Evolutionary conservation across 2,113 vertebrate genomes (phyloP), one percentile per base, ranked within the genome.

Genomic region (Hirundichthys speculiger): DNA sequence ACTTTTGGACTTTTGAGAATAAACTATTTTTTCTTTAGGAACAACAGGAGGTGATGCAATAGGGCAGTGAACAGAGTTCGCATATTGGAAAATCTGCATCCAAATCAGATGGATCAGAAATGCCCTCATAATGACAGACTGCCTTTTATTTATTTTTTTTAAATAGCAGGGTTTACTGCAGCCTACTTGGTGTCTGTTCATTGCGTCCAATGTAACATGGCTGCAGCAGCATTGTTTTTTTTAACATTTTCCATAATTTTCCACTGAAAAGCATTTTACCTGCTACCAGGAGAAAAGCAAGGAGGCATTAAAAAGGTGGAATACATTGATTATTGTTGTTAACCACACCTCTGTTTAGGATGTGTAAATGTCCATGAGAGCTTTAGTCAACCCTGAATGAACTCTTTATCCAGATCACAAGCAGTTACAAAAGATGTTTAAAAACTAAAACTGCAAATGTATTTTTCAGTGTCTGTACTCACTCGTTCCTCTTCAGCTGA

Each of bases 401-500:
- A 34, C 30, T 34, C 7, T 34, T 34, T 9, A 43, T 3, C 9
- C 9, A 15, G 14, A n/a, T 43, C n/a, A 43, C 41, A 43, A 16
- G n/a, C n/a, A 3, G n/a, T n/a, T n/a, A n/a, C n/a, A n/a, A n/a
- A 43, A 42, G n/a, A n/a, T 43, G 4, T n/a, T 43, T n/a, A n/a
- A 45, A 45, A 45, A 9, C 11, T 19, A 11, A 45, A 45, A 19
- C 4, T n/a, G 43, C 18, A 11, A 20, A 45, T 16, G 5, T 2
- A 2, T 43, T 2, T 18, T 45, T 19, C n/a, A 19, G 8, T 1
- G 7, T 19, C n/a, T 60, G 25, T 46, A 64, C 93, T 94, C 91
- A 99, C 98, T 93, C 95, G 92, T 77, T 97, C 88, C 56, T 98
- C 96, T 30, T 84, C 73, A 2, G 86, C 66, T 5, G 92, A 94